These are phyloP conservation scores for Amblyteles armatorius DNA, from an alignment of 2,888 invertebrate species.

Conservation along the genomic window DNA sequence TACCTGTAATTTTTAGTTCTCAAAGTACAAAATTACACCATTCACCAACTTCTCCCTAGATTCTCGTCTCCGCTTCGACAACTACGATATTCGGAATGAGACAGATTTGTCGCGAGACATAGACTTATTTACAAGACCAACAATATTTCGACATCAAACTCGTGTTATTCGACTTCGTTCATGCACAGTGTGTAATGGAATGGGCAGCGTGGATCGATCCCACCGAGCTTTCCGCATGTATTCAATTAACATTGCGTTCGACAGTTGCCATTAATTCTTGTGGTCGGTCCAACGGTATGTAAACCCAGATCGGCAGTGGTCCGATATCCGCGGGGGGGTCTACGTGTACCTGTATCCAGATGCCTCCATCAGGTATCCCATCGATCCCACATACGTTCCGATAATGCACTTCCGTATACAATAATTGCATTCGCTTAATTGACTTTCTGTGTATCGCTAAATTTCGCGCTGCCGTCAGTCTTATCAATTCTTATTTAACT, in stretches of 20 bases:
- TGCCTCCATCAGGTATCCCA: conserved; percentile 38
- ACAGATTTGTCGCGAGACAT: no score
- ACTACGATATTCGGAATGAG: no score
- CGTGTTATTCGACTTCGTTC: background rate
- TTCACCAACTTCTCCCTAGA: no score
- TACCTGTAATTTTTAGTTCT: no score
- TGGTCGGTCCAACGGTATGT: conserved; percentile 61
- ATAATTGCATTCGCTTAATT: conserved; percentile 12
- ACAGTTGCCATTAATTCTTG: conserved; percentile 66
- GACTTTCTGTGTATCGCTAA: background rate
- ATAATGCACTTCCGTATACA: conserved; percentile 11
- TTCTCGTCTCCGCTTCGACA: no score
- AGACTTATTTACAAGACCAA: background rate
- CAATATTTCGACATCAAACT: background rate
- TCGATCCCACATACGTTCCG: conserved; percentile 50
- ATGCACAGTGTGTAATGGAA: background rate
- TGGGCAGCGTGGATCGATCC: conserved; percentile 50
- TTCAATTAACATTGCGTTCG: conserved; percentile 67
- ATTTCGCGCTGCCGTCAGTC: background rate
- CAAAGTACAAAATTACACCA: no score
- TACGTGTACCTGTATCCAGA: conserved; percentile 16
- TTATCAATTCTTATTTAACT: background rate
- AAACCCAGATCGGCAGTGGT: conserved; percentile 59
- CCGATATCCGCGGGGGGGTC: conserved; percentile 52
- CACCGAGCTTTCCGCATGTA: conserved; percentile 54